Evolutionary conservation across 2,888 invertebrate species (phyloP), one percentile per base, ranked within the genome.

Genomic region (Taphrorychus bicolor): DNA sequence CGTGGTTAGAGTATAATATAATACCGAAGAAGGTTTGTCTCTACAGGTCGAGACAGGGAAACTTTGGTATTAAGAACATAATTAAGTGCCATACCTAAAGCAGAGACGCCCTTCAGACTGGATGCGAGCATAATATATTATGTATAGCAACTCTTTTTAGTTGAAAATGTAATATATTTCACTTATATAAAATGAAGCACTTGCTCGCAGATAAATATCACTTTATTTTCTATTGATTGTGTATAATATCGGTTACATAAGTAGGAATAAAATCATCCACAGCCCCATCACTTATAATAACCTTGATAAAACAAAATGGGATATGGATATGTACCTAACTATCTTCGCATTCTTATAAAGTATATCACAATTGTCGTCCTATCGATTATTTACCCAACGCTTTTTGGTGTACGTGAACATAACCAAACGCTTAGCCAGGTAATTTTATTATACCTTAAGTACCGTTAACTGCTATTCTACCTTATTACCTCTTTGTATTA

Each of bases 151-250:
- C n/a, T n/a, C n/a, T n/a, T n/a, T n/a, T n/a, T n/a, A n/a, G n/a
- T n/a, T n/a, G n/a, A n/a, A n/a, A n/a, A n/a, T n/a, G n/a, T n/a
- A n/a, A n/a, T n/a, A n/a, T n/a, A n/a, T n/a, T n/a, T n/a, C n/a
- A n/a, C n/a, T n/a, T n/a, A n/a, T 32, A 9, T 32, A 14, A 48
- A 48, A 16, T 48, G 45, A 48, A 18, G 2, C 48, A 48, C 16
- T 48, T 48, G 9, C 32, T 2, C 32, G 32, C 48, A 71, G 72
- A 74, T 74, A 75, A 73, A 74, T 73, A 72, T 70, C 74, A 72
- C 70, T 76, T 73, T 75, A 73, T 70, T 73, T 72, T 60, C 74
- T 76, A 77, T 74, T 77, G 77, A 77, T 76, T 77, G 77, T 77
- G 75, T 76, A 75, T 75, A 75, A 75, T 76, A 76, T 73, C 71